phyloP scores from a whole-genome alignment of 1,140 invertebrate species.

The Dreissena rostriformis region DNA sequence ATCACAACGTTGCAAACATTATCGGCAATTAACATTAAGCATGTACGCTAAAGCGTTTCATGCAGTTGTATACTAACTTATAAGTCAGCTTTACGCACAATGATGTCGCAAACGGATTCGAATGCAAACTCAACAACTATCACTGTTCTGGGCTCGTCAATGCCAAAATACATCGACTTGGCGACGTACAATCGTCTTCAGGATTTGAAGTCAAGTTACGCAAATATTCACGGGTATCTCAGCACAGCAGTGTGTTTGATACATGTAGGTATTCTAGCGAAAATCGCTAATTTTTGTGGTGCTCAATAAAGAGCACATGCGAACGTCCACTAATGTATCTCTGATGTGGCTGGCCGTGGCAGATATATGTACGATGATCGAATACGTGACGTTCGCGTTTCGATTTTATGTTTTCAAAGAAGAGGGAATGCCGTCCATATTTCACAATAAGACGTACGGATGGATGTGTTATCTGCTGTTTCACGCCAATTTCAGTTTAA shows the following conservation, averaged over 20 bases:
- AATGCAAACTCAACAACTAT: too few relatives aligned
- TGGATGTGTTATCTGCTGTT: conserved; percentile 77
- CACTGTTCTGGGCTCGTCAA: too few relatives aligned
- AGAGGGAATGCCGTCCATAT: conserved; percentile 19
- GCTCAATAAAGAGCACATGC: conserved; percentile 92
- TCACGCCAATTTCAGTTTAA: conserved; percentile 87
- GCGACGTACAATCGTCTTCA: too few relatives aligned
- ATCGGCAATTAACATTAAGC: too few relatives aligned
- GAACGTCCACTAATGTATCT: conserved; percentile 91
- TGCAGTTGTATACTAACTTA: neutral
- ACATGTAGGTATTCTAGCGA: conserved; percentile 93
- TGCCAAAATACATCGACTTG: too few relatives aligned
- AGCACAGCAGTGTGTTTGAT: conserved; percentile 91
- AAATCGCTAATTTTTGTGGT: conserved; percentile 95
- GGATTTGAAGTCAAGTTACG: conserved; percentile 69
- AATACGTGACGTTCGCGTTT: conserved; percentile 91
- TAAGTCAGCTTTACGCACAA: too few relatives aligned
- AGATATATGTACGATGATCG: conserved; percentile 93
- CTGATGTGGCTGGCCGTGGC: conserved; percentile 92
- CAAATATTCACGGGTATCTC: conserved; percentile 86
- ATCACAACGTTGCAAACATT: too few relatives aligned
- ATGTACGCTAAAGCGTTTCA: too few relatives aligned
- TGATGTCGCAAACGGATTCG: too few relatives aligned
- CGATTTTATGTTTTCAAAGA: conserved; percentile 83
- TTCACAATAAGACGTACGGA: conserved; percentile 61